Evolutionary conservation across 2,888 invertebrate genomes (phyloP).

Genomic region (Octonoba sinensis): DNA sequence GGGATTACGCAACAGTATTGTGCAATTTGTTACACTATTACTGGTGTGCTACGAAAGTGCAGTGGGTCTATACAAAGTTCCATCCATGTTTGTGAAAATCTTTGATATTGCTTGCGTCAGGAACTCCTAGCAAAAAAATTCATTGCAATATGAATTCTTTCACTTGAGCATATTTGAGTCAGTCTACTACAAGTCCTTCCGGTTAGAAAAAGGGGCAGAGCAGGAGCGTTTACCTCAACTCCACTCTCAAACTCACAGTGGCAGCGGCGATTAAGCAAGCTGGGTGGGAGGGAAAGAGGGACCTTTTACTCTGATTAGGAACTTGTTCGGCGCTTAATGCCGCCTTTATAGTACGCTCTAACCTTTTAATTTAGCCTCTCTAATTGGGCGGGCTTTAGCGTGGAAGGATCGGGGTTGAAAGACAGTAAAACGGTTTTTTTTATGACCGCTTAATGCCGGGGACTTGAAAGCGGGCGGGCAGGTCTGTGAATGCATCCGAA

Average conservation of each 20-base stretch:
- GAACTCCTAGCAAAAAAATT: too few species aligned
- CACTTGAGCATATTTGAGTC: too few species aligned
- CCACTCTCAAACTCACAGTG: slow-evolving; percentile 58
- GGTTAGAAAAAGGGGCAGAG: slow-evolving; percentile 6
- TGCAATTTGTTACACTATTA: too few species aligned
- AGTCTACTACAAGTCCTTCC: too few species aligned
- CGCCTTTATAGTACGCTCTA: slow-evolving; percentile 59
- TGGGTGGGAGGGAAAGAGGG: slow-evolving; percentile 4
- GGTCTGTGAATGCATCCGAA: slow-evolving; percentile 47
- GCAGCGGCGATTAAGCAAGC: slow-evolving; percentile 61
- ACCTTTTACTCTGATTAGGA: slow-evolving; percentile 65
- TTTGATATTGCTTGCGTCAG: too few species aligned
- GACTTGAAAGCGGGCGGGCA: slow-evolving; percentile 7
- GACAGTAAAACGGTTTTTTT: slow-evolving; percentile 13
- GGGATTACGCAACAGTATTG: too few species aligned
- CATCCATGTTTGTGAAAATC: too few species aligned
- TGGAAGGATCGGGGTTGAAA: not conserved
- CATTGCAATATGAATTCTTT: too few species aligned
- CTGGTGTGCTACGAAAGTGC: too few species aligned
- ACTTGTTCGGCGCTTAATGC: slow-evolving; percentile 65
- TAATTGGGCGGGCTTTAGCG: slow-evolving; percentile 63
- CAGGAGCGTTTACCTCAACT: slow-evolving; percentile 50
- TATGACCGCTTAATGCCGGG: slow-evolving; percentile 30
- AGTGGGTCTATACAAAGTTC: too few species aligned
- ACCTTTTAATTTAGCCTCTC: slow-evolving; percentile 64